Conservation (phyloP, 2,797 vertebrate species). For the Phaenicophaeus curvirostris region DNA sequence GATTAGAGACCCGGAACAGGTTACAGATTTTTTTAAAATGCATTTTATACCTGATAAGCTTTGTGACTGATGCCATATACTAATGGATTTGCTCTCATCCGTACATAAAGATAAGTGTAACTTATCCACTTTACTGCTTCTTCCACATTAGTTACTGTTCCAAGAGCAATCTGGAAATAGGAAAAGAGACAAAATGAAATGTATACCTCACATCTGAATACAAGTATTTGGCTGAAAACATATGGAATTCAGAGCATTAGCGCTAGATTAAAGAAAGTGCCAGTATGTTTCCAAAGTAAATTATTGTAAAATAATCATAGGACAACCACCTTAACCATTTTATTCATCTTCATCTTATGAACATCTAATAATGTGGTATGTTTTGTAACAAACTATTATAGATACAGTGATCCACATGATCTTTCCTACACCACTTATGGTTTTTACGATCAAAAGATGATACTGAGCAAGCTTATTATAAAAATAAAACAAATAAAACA, state of each 20-base stretch:
- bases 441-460: not conserved
- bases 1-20: conserved; percentile 66
- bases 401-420: not conserved
- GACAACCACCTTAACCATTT: not conserved
- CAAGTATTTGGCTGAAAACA: conserved; percentile 25
- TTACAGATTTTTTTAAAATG: conserved; percentile 61
- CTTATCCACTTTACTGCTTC: conserved; percentile 99
- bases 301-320: not conserved
- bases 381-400: not conserved
- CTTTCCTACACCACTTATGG: not conserved
- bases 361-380: not conserved
- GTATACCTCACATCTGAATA: conserved; percentile 25
- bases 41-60: conserved; percentile 89
- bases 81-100: conserved; percentile 98
- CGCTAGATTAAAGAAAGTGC: not conserved
- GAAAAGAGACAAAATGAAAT: conserved; percentile 65
- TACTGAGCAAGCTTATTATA: not conserved
- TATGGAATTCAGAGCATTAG: not conserved
- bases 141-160: conserved; percentile 96
- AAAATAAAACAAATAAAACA: not conserved
- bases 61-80: conserved; percentile 97
- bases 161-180: conserved; percentile 87
- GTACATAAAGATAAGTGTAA: conserved; percentile 97
- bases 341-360: not conserved
- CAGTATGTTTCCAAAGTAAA: not conserved